Evolutionary conservation across 2,113 vertebrate genomes (phyloP), one percentile per base, ranked within the genome.

Genomic region (Pogona vitticeps): DNA sequence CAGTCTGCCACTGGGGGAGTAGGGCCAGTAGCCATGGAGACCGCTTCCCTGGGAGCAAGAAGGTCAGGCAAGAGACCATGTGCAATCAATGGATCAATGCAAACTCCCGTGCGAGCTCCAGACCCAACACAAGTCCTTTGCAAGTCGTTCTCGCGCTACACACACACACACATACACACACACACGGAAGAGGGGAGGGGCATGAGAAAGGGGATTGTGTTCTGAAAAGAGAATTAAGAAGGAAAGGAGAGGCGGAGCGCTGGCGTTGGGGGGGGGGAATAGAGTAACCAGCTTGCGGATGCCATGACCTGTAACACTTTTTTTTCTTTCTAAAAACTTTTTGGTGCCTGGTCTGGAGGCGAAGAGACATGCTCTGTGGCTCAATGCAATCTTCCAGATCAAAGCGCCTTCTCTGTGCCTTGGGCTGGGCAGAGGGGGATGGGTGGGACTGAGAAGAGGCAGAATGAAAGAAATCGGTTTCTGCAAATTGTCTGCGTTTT

Each of bases 1-100:
- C 97, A 97, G 97, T 97, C 97, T 97, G 90, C 94, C 95, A 96
- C 95, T 93, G 96, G 94, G 95, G 95, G 96, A 94, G 96, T 93
- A 92, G 95, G 95, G 94, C 93, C 94, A 95, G 96, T 96, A 94
- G 94, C 96, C 97, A 97, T 97, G 97, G 97, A 97, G 95, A 97
- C 96, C 96, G 97, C 97, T 97, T 97, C 97, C 95, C 95, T 94
- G 96, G 97, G 97, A 96, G 96, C 96, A 96, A 93, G 94, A 96
- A 97, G 97, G 96, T 97, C 96, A 96, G 96, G 95, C 96, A 18
- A 81, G 94, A 96, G 96, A 97, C 96, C 96, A 96, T 90, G 95
- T 94, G 95, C 95, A 96, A 95, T 97, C 97, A 97, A 97, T 96
- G 96, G 97, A 97, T 96, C 96, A 96, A 96, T 96, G 96, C 95